Percentiles rank a stretch among this genome's conserved stretches.
Conservation (phyloP, 2,888 invertebrate genomes). For the Choristoneura rosaceana region DNA sequence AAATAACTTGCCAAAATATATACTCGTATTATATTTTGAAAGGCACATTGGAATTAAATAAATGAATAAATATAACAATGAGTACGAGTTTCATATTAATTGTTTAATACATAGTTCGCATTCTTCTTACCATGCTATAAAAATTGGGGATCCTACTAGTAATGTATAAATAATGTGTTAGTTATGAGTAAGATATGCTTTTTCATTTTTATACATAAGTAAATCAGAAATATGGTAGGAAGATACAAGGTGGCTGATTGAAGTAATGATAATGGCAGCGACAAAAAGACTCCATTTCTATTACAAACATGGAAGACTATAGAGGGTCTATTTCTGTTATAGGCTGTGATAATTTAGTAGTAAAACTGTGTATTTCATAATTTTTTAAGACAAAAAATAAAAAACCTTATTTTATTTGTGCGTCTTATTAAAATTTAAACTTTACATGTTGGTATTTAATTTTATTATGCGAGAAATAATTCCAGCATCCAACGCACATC, state of each 20-base stretch:
- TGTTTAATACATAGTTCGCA: too few species aligned
- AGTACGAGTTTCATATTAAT: too few species aligned
- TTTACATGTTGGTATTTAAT: background rate
- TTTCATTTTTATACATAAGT: conserved; percentile 14
- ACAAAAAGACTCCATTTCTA: background rate
- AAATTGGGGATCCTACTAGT: background rate
- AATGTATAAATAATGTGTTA: background rate
- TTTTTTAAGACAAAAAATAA: conserved; percentile 25
- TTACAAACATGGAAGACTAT: conserved; percentile 28
- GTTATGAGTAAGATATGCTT: conserved; percentile 20
- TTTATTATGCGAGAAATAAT: background rate
- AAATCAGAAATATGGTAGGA: background rate
- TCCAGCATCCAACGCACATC: background rate
- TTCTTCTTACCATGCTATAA: too few species aligned
- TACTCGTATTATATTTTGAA: too few species aligned
- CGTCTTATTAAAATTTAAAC: conserved; percentile 7
- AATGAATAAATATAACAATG: too few species aligned
- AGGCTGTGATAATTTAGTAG: conserved; percentile 69
- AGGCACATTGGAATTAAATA: too few species aligned
- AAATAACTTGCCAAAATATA: too few species aligned
- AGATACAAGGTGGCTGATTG: background rate
- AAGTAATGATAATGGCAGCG: background rate
- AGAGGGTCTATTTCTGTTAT: conserved; percentile 55
- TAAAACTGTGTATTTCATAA: conserved; percentile 6
- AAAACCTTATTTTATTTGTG: conserved; percentile 8